A percentile compares a stretch with the other conserved stretches of the same genome.
These are phyloP conservation scores for Ennomos fuscantarius DNA, from an alignment of 2,888 invertebrate species.

Conservation along the genomic window DNA sequence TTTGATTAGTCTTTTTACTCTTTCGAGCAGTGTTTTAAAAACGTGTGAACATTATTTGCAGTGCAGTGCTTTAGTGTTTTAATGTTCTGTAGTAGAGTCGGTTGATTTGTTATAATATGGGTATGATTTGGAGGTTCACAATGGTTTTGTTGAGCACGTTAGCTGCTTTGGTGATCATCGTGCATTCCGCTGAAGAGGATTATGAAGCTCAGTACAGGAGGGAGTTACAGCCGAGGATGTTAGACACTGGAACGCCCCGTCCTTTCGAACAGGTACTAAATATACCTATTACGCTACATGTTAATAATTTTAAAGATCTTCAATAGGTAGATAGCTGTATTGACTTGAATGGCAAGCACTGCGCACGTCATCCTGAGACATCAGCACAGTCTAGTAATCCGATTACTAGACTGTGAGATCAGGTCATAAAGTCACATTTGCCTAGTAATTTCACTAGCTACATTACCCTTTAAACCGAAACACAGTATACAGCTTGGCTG, in stretches of 20 bases:
- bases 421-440: too few species aligned
- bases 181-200: slow-evolving; percentile 74
- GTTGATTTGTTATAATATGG: slow-evolving; percentile 69
- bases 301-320: too few species aligned
- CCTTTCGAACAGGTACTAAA: slow-evolving; percentile 60
- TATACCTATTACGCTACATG: too few species aligned
- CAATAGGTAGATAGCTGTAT: too few species aligned
- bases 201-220: slow-evolving; percentile 61
- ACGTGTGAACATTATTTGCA: slow-evolving; percentile 29
- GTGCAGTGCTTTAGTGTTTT: slow-evolving; percentile 46
- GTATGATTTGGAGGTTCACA: slow-evolving; percentile 65
- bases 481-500: too few species aligned
- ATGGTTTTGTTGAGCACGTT: slow-evolving; percentile 79
- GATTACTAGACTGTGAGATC: too few species aligned
- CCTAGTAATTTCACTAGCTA: too few species aligned
- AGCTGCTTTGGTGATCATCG: slow-evolving; percentile 79
- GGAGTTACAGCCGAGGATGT: slow-evolving; percentile 60
- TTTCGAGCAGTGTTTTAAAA: slow-evolving; percentile 34
- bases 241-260: slow-evolving; percentile 58
- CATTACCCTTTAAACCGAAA: too few species aligned
- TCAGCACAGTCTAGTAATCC: too few species aligned
- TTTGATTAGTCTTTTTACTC: slow-evolving; percentile 21
- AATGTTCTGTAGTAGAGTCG: slow-evolving; percentile 36
- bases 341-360: too few species aligned
- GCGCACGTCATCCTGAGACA: too few species aligned